A percentile compares a stretch with the other conserved stretches of the same genome.
These are phyloP conservation scores for Aspidiotus rigidus DNA, from an alignment of 2,888 invertebrate species.

Conservation along the genomic window DNA sequence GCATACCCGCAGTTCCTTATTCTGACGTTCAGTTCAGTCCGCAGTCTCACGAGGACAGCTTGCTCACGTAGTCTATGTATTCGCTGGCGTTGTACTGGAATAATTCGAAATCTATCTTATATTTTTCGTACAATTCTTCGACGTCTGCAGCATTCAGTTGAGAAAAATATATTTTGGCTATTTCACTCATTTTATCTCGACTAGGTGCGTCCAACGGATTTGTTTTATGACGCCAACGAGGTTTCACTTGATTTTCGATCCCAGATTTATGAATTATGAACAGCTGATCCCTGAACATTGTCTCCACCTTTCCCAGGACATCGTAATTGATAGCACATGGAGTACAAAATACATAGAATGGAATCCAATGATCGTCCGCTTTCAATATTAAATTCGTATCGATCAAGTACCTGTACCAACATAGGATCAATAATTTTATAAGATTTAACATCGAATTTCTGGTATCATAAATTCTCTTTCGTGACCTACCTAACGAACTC, in stretches of 20 bases:
- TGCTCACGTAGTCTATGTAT: slow-evolving; percentile 41
- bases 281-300: slow-evolving; percentile 48
- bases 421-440: neutral
- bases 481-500: slow-evolving; percentile 47
- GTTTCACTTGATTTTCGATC: slow-evolving; percentile 41
- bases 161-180: slow-evolving; percentile 45
- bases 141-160: slow-evolving; percentile 43
- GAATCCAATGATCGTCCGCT: slow-evolving; percentile 53
- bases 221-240: slow-evolving; percentile 43
- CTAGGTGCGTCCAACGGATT: slow-evolving; percentile 37
- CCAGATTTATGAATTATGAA: slow-evolving; percentile 43
- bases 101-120: slow-evolving; percentile 47
- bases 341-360: slow-evolving; percentile 49
- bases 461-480: neutral
- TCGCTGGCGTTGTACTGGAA: slow-evolving; percentile 46
- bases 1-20: too few relatives aligned
- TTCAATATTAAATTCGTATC: slow-evolving; percentile 44
- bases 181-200: slow-evolving; percentile 38
- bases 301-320: slow-evolving; percentile 51
- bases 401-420: slow-evolving; percentile 42
- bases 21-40: too few relatives aligned
- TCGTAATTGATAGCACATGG: slow-evolving; percentile 51
- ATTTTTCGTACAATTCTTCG: slow-evolving; percentile 45
- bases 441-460: neutral
- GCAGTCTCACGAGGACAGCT: too few relatives aligned